Evolutionary conservation across 2,113 vertebrate species (phyloP), one percentile per base, ranked within the genome.

Genomic region (Hipposideros armiger): DNA sequence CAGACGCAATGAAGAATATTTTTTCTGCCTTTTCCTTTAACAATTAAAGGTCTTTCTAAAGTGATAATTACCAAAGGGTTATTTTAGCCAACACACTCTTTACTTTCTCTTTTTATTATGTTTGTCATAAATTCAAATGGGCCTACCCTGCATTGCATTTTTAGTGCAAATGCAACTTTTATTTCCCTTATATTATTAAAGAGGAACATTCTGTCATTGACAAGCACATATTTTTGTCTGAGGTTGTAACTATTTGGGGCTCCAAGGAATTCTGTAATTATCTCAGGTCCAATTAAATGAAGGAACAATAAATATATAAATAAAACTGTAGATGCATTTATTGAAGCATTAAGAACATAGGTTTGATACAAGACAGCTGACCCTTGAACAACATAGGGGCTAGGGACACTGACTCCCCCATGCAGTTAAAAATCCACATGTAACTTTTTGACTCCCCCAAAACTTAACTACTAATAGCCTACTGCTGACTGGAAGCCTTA

Each of bases 171-270:
- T 67, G 3, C 16, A 92, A 96, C 30, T 90, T 94, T 69, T 56
- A 73, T 54, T 97, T 87, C 69, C 42, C 28, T 40, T 54, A 77
- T 87, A 80, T 90, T 89, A 77, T 40, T 93, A 90, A 97, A 87
- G 50, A 72, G 82, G 45, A 84, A 86, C 69, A 70, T 14, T 69
- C 58, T 88, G 62, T 88, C 36, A 87, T 70, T 94, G 82, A 36
- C 77, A 84, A 92, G 66, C 67, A 82, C 81, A 77, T 30, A 73
- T 47, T 80, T 74, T 74, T 87, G 54, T 64, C 89, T 82, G 60
- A 94, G 26, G 40, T 11, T 93, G 62, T 76, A 93, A 60, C 52
- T 72, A 54, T 36, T 82, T 72, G 67, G 52, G 54, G 64, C 36
- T 67, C 45, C 50, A 86, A 92, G 13, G 56, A 42, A 95, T 91